Evolutionary conservation across 1,140 invertebrate species (phyloP), one percentile per base, ranked within the genome.

Genomic region (Dreissena polymorpha): DNA sequence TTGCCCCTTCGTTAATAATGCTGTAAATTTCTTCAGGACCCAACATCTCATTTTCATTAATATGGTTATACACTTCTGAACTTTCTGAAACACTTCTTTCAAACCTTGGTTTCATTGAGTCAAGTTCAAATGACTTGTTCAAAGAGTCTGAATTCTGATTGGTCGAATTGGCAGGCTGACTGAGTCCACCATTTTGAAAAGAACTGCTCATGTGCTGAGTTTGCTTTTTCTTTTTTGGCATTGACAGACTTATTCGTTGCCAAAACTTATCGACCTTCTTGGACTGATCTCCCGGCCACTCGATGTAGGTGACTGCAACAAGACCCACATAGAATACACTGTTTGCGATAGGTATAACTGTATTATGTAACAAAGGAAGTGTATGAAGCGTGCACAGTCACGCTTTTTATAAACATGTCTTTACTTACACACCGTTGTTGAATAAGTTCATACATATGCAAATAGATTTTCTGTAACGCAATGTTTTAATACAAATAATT

Each of bases 181-280:
- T 13, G 8, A 25, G 12, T 21, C 23, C 16, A 12, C 70, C 70
- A 18, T 25, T n/a, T 16, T 69, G 23, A 13, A 50, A 29, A 16
- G 69, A 13, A 16, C 0, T 16, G 29, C 49, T 25, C 3, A 27
- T 18, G 0, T 70, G 65, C 12, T 27, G 14, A 2, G 60, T 10
- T 16, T 69, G 18, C 64, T n/a, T n/a, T n/a, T 84, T 87, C 16
- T 85, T 88, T 76, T 90, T 90, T 7, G 88, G 89, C 83, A 90
- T 83, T 14, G 88, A 85, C 13, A 88, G 84, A 14, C 76, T 67
- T 10, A 90, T 25, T 49, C 86, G 72, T 27, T 89, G 87, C 89
- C 90, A 89, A 63, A 90, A 90, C 65, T 84, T 86, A 7, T 85
- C 75, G 21, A 83, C 83, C 16, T 84, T 87, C 50, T 74, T n/a